Evolutionary conservation across 1,140 invertebrate species (phyloP), one percentile per base, ranked within the genome.

Genomic region (Panagrolaimus sp.): DNA sequence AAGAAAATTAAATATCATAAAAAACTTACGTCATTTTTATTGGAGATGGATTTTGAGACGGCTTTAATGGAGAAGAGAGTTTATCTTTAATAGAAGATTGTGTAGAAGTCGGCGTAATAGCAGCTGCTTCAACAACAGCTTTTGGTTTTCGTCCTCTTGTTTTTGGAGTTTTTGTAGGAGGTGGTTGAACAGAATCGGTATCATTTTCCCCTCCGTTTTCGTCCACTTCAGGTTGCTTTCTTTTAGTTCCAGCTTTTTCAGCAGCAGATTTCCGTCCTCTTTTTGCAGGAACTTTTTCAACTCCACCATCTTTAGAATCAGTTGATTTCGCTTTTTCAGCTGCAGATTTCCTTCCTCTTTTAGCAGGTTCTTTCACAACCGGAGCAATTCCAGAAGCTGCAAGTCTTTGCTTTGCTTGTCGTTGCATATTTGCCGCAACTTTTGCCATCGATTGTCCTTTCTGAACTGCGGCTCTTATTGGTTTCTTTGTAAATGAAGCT

Each of bases 381-480:
- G 48, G 48, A 25, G 48, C 48, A 14, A 51, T 16, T 16, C 51
- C 51, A 38, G 31, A 38, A 38, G 31, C 31, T 1, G 51, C 51
- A 23, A 57, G 51, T 20, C 51, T 20, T 13, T 57, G 51, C n/a
- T 57, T 57, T 27, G 51, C 14, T 57, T 57, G 51, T 20, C 51
- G 51, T 23, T 20, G 9, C 51, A 57, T 57, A 11, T 11, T 11
- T 13, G 20, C 27, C n/a, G 5, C 27, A 11, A 57, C 20, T 27
- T 57, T 20, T 25, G 14, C 51, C 51, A 57, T 57, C 4, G 51
- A 57, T 23, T 57, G n/a, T 20, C 51, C 51, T 20, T 57, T 57
- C 0, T 20, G 20, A 11, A 9, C 20, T 3, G 9, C 27, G n/a
- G 51, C 51, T 8, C 51, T 14, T n/a, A 57, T 20, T 2, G 31